Evolutionary conservation across 2,113 vertebrate genomes (phyloP).

Genomic region (Microcebus tavaratra): DNA sequence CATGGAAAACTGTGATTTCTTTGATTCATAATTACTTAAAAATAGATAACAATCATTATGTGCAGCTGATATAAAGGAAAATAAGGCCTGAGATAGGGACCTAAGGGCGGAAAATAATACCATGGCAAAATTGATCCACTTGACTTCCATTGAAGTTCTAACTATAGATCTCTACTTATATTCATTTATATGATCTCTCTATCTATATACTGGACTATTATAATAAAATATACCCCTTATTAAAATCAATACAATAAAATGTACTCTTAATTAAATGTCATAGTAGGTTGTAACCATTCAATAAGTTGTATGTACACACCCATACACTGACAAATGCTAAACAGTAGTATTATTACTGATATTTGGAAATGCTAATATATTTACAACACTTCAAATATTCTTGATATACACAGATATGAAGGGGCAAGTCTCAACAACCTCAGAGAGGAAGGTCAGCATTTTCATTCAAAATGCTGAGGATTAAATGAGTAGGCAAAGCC

Average conservation of each 20-base stretch:
- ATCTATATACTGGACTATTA: neutral
- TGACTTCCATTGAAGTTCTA: neutral
- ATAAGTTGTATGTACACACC: neutral
- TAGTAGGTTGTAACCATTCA: neutral
- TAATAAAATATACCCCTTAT: neutral
- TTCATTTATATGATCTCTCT: neutral
- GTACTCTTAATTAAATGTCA: neutral
- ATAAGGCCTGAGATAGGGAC: neutral
- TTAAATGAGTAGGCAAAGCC: conserved; percentile 3
- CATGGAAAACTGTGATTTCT: neutral
- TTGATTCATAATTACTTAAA: conserved; percentile 4
- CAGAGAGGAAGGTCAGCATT: neutral
- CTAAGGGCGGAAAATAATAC: neutral
- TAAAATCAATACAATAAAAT: neutral
- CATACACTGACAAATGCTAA: neutral
- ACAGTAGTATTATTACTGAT: neutral
- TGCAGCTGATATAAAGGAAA: neutral
- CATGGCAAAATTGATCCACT: neutral
- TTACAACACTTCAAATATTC: conserved; percentile 5
- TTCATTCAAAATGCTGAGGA: conserved; percentile 47
- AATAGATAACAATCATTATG: neutral
- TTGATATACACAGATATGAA: neutral
- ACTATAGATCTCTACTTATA: neutral
- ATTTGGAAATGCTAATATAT: conserved; percentile 42
- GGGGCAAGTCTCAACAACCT: neutral